Conservation (phyloP, 2,113 vertebrate species). For the Toxotes jaculatrix region DNA sequence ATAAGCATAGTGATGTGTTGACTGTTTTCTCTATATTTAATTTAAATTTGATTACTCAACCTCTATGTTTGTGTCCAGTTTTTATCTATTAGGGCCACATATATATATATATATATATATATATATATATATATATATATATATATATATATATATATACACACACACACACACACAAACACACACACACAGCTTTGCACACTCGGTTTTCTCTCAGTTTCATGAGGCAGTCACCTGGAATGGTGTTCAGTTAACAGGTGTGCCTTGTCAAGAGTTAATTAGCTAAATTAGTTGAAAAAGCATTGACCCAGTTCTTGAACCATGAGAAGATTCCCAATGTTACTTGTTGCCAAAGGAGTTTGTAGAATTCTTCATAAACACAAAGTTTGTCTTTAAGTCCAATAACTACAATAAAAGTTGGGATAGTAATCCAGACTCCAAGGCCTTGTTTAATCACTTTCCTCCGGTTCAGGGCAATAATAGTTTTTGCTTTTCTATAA, state of each 20-base stretch:
- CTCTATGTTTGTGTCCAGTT: neutral
- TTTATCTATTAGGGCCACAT: neutral
- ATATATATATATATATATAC: too few species aligned
- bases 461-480: neutral
- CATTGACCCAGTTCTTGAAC: neutral
- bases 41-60: neutral
- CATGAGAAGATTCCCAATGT: too few species aligned
- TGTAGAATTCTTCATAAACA: neutral
- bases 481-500: too few species aligned
- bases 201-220: too few species aligned
- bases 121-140: too few species aligned
- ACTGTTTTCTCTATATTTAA: neutral
- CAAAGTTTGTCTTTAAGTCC: neutral
- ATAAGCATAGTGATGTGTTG: neutral
- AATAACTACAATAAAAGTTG: neutral
- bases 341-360: neutral
- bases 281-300: too few species aligned
- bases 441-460: neutral
- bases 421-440: neutral
- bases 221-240: too few species aligned
- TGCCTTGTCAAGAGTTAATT: too few species aligned
- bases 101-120: neutral
- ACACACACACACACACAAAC: too few species aligned
- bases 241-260: too few species aligned
- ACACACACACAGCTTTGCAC: too few species aligned